Conservation (phyloP, 1,140 invertebrate genomes). For the Saccostrea cuccullata region DNA sequence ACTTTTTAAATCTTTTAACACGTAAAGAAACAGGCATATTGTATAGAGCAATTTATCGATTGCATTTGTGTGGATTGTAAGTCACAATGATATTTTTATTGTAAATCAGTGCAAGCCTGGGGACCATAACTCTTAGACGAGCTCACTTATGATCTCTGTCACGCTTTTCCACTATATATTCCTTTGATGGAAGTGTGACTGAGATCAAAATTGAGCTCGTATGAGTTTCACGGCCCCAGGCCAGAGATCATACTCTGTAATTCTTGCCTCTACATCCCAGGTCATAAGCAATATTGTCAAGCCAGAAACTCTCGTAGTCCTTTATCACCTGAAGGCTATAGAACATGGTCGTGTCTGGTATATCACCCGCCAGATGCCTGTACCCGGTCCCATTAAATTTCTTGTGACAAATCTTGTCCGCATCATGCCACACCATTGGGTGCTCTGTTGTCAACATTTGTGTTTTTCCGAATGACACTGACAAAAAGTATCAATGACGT, state of each 20-base stretch:
- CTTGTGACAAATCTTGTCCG: not conserved
- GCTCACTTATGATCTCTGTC: no score
- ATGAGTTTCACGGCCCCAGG: no score
- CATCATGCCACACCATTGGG: not conserved
- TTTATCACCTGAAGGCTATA: not conserved
- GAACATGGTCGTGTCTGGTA: not conserved
- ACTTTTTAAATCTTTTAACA: no score
- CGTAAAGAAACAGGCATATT: no score
- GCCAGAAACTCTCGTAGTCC: not conserved
- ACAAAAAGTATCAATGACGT: not conserved
- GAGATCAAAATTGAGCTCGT: no score
- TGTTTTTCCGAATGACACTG: not conserved
- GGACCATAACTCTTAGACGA: no score
- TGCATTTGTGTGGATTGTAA: no score
- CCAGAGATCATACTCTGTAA: not conserved
- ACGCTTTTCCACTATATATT: no score
- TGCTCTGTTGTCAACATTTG: conserved; percentile 1
- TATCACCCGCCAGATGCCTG: not conserved
- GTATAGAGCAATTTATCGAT: no score
- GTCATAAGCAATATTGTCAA: not conserved
- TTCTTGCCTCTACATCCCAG: conserved; percentile 25
- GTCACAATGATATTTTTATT: no score
- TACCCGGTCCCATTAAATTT: not conserved
- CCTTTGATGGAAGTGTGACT: no score
- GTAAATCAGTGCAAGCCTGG: no score